Evolutionary conservation across 2,888 invertebrate genomes (phyloP).

Genomic region (Brenthis hecate): DNA sequence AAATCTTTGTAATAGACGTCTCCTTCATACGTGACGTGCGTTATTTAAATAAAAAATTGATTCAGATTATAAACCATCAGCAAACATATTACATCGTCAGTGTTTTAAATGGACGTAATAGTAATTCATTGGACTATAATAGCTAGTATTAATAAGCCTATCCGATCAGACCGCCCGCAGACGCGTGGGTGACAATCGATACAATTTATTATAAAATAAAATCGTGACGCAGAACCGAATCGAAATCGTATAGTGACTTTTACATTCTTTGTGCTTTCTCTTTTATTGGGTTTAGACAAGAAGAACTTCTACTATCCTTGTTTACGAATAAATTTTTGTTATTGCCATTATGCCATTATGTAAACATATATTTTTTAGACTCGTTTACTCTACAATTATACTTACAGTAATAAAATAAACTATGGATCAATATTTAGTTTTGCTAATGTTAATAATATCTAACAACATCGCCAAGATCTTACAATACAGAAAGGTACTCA

Average conservation of each 20-base stretch:
- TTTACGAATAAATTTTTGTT: slow-evolving; percentile 2
- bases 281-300: slow-evolving; percentile 28
- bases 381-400: no score
- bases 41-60: slow-evolving; percentile 35
- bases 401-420: no score
- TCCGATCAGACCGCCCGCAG: slow-evolving; percentile 49
- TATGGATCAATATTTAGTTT: no score
- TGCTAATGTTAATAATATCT: no score
- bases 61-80: slow-evolving; percentile 32
- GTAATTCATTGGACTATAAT: slow-evolving; percentile 60
- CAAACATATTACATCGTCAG: slow-evolving; percentile 38
- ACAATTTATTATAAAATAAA: slow-evolving; percentile 32
- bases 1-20: slow-evolving; percentile 14
- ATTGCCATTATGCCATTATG: not conserved
- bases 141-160: slow-evolving; percentile 45
- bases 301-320: slow-evolving; percentile 6
- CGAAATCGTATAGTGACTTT: slow-evolving; percentile 18
- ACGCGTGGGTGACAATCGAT: slow-evolving; percentile 58
- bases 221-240: slow-evolving; percentile 24
- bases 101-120: slow-evolving; percentile 58
- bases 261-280: slow-evolving; percentile 29
- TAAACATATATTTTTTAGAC: not conserved
- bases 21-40: slow-evolving; percentile 9
- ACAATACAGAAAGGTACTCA: no score
- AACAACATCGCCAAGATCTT: no score